Conservation (phyloP, 1,140 invertebrate genomes). For the Theocolax elegans region DNA sequence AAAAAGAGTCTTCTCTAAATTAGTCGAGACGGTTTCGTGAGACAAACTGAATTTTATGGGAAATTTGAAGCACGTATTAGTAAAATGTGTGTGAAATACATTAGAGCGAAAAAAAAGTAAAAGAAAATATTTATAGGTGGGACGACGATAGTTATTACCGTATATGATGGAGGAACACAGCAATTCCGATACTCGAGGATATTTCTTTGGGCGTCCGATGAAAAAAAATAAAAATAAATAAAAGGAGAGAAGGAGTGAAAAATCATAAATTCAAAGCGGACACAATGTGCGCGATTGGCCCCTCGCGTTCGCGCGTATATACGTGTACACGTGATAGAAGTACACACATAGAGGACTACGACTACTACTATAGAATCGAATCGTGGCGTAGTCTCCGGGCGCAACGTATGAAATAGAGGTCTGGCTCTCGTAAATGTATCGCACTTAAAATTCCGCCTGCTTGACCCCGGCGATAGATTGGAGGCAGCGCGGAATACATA, state of each 20-base stretch:
- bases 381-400: neutral
- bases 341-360: too few species aligned
- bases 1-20: too few species aligned
- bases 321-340: too few species aligned
- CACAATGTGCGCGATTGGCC: conserved; percentile 17
- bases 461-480: conserved; percentile 68
- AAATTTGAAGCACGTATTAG: too few species aligned
- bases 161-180: neutral
- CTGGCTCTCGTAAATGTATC: conserved; percentile 46
- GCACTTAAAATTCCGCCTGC: conserved; percentile 68
- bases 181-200: neutral
- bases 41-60: too few species aligned
- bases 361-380: too few species aligned
- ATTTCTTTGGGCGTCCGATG: neutral
- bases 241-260: conserved; percentile 9
- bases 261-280: conserved; percentile 40
- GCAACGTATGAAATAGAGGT: conserved; percentile 27
- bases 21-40: too few species aligned
- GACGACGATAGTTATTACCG: neutral
- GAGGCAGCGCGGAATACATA: conserved; percentile 67
- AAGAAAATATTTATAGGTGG: too few species aligned
- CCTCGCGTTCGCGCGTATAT: too few species aligned
- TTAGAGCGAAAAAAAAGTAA: too few species aligned
- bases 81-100: too few species aligned
- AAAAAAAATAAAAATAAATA: neutral